Conservation (phyloP, 2,888 invertebrate genomes). For the Limnephilus lunatus region DNA sequence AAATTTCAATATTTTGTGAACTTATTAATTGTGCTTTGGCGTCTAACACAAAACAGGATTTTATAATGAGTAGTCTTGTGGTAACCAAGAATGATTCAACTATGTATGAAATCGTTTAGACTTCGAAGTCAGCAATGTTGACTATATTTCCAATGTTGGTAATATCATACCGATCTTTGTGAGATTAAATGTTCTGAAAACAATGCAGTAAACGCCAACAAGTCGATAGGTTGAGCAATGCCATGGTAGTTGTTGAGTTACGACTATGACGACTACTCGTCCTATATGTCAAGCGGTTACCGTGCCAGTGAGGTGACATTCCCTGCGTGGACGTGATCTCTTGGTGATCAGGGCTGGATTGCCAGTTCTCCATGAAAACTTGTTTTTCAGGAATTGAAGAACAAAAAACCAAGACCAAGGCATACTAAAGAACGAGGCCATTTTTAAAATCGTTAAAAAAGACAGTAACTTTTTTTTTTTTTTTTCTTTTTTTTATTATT, state of each 20-base stretch:
- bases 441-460: background rate
- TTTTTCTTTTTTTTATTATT: too few relatives aligned
- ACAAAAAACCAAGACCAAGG: too few relatives aligned
- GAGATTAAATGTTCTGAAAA: background rate
- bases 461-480: background rate
- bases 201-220: slow-evolving; percentile 23
- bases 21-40: background rate
- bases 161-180: background rate
- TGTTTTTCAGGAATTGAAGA: background rate
- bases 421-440: background rate
- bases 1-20: background rate
- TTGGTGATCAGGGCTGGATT: slow-evolving; percentile 18
- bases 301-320: slow-evolving; percentile 48
- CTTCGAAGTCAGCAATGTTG: background rate
- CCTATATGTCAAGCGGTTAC: slow-evolving; percentile 50
- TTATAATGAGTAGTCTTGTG: background rate
- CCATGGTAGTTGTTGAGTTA: slow-evolving; percentile 22
- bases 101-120: background rate
- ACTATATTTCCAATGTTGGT: background rate
- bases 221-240: slow-evolving; percentile 7
- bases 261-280: slow-evolving; percentile 25
- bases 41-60: background rate
- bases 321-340: slow-evolving; percentile 40
- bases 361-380: background rate
- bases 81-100: background rate